phyloP scores from a whole-genome alignment of 2,888 invertebrate species.

The Oxystoma pomonae region DNA sequence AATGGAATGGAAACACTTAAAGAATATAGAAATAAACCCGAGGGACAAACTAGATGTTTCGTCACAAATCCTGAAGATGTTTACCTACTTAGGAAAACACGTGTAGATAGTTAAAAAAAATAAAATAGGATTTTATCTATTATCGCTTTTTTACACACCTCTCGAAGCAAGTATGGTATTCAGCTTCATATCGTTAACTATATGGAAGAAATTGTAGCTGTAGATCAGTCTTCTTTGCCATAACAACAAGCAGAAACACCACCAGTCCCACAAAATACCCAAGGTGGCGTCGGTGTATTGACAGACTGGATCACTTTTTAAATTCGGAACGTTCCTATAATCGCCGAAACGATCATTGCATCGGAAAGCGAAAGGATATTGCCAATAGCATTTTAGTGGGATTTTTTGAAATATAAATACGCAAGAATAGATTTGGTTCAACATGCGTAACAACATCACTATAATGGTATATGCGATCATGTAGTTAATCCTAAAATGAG shows the following conservation, averaged over 20 bases:
- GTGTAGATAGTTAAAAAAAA: too few species aligned
- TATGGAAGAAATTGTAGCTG: conserved; percentile 19
- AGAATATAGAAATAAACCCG: too few species aligned
- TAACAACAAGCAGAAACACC: conserved; percentile 19
- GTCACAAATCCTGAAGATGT: too few species aligned
- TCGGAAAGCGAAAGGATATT: conserved; percentile 13
- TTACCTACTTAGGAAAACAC: too few species aligned
- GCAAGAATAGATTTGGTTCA: conserved; percentile 19
- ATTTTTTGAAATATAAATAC: conserved; percentile 9
- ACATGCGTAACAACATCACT: conserved; percentile 12
- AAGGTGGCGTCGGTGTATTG: not conserved
- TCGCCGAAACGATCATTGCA: conserved; percentile 15
- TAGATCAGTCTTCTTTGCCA: conserved; percentile 21
- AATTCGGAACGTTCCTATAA: conserved; percentile 10
- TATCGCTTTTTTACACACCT: too few species aligned
- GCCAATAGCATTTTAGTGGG: not conserved
- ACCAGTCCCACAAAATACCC: conserved; percentile 16
- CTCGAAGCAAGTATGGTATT: conserved; percentile 15
- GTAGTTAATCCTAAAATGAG: conserved; percentile 20
- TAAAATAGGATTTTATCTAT: too few species aligned
- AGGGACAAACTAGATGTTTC: too few species aligned
- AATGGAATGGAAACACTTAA: too few species aligned
- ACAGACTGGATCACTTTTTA: conserved; percentile 4
- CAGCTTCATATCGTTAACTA: conserved; percentile 19
- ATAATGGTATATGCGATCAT: conserved; percentile 17